phyloP scores from a whole-genome alignment of 1,140 invertebrate species.

The Apis mellifera region Amel_HAv3.1 CM009931.2:18929501-18930000 shows the following conservation, averaged over 20 bases:
- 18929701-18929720: constrained; percentile 81
- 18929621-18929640: not conserved
- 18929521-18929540: constrained; percentile 28
- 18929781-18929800: not conserved
- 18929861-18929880: not conserved
- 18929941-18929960: not conserved
- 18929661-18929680: not conserved
- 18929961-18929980: not conserved
- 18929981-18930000: not conserved
- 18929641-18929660: not conserved
- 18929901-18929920: constrained; percentile 3
- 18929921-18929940: too few relatives aligned
- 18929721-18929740: constrained; percentile 79
- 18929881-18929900: not conserved
- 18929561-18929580: constrained; percentile 3
- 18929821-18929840: not conserved
- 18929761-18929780: not conserved
- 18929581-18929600: not conserved
- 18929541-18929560: not conserved
- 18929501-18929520: constrained; percentile 52
- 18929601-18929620: not conserved
- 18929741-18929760: not conserved
- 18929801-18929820: not conserved
- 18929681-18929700: constrained; percentile 57
- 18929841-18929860: not conserved